phyloP scores from a whole-genome alignment of 2,888 invertebrate species.

The Cybosia mesomella region DNA sequence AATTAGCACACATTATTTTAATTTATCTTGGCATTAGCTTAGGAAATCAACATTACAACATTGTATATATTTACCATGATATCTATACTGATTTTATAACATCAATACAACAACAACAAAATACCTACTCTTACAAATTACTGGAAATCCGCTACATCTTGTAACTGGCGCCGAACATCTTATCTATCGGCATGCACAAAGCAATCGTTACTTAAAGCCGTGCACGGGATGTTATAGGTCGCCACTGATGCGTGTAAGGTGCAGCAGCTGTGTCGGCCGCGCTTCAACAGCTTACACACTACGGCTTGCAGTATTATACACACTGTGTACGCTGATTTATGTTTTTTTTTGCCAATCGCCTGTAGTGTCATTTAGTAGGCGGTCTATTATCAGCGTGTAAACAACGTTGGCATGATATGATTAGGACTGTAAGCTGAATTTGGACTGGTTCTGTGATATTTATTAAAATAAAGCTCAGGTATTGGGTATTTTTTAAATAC shows the following conservation, averaged over 20 bases:
- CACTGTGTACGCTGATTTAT: conserved; percentile 51
- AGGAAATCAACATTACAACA: too few species aligned
- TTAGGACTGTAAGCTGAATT: background rate
- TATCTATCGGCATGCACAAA: conserved; percentile 84
- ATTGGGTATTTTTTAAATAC: background rate
- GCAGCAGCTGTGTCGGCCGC: conserved; percentile 72
- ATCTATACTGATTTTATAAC: too few species aligned
- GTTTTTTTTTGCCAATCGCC: conserved; percentile 48
- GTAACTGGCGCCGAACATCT: conserved; percentile 50
- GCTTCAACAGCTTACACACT: conserved; percentile 23
- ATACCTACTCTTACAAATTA: background rate
- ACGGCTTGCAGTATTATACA: conserved; percentile 22
- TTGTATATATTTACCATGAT: too few species aligned
- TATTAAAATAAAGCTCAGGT: background rate
- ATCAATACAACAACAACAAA: too few species aligned
- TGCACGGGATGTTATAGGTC: conserved; percentile 75
- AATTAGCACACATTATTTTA: too few species aligned
- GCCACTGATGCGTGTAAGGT: conserved; percentile 81
- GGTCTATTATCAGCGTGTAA: conserved; percentile 31
- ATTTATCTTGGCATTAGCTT: too few species aligned
- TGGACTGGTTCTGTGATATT: background rate
- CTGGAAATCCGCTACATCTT: conserved; percentile 44
- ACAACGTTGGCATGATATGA: conserved; percentile 20
- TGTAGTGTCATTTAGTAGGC: conserved; percentile 4
- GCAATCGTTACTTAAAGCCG: conserved; percentile 78